A percentile compares a stretch with the other conserved stretches of the same genome.
Conservation (phyloP, 1,140 invertebrate species). For the Nixonia krombeini region DNA sequence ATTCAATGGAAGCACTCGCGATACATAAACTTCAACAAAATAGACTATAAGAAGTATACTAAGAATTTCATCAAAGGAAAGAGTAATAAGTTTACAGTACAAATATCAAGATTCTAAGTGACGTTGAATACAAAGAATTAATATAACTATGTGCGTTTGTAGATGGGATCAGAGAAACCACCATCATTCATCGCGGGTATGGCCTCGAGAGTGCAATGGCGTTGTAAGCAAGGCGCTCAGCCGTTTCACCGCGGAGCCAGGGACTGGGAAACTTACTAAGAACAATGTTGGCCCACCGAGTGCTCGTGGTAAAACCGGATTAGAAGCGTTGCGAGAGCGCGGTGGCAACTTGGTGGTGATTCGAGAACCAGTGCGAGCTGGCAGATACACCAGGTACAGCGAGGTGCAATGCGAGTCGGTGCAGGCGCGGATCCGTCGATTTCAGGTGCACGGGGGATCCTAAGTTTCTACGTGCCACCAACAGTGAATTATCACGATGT, state of each 20-base stretch:
- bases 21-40: no score
- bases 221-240: constrained; percentile 71
- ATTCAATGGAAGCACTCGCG: no score
- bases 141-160: no score
- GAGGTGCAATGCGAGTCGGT: constrained; percentile 74
- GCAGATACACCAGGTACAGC: constrained; percentile 71
- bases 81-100: no score
- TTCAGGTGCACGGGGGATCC: constrained; percentile 69
- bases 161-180: constrained; percentile 59
- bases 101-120: no score
- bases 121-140: no score
- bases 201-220: constrained; percentile 70
- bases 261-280: constrained; percentile 26
- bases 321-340: constrained; percentile 62
- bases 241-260: constrained; percentile 63
- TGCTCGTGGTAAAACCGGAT: constrained; percentile 53
- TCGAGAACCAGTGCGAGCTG: constrained; percentile 71
- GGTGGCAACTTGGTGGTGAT: constrained; percentile 73
- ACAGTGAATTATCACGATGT: background rate
- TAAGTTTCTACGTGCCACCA: constrained; percentile 50
- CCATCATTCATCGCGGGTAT: constrained; percentile 50
- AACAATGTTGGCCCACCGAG: constrained; percentile 5
- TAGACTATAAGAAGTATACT: no score
- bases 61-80: no score
- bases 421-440: constrained; percentile 71